Evolutionary conservation across 1,140 invertebrate species (phyloP).

Genomic region (Macrostomum lignano): DNA sequence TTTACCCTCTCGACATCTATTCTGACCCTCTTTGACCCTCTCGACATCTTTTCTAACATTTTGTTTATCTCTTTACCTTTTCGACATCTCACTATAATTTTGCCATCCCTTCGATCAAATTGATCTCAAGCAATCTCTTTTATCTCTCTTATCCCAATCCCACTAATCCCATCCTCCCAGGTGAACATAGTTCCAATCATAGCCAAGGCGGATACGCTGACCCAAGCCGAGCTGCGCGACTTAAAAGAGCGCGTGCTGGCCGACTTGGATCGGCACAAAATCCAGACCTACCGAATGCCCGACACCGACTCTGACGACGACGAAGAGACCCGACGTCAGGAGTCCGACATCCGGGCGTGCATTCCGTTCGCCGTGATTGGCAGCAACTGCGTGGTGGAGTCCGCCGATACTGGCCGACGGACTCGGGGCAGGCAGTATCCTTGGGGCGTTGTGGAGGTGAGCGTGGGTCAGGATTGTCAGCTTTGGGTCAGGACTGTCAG

Average conservation of each 20-base stretch:
- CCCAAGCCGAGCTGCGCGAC: constrained; percentile 15
- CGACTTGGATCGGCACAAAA: constrained; percentile 20
- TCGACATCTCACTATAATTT: too few species aligned
- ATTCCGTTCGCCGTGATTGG: constrained; percentile 77
- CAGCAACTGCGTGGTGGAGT: constrained; percentile 24
- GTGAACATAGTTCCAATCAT: constrained; percentile 28
- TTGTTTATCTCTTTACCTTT: too few species aligned
- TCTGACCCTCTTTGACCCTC: too few species aligned
- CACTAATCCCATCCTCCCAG: too few species aligned
- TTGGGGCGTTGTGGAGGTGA: constrained; percentile 28
- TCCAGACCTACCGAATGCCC: constrained; percentile 25
- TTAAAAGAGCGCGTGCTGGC: constrained; percentile 27
- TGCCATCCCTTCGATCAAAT: too few species aligned
- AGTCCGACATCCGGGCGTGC: constrained; percentile 6
- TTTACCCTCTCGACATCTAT: too few species aligned
- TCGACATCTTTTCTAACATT: too few species aligned
- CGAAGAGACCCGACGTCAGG: constrained; percentile 17
- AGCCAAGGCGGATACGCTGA: constrained; percentile 23
- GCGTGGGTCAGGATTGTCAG: too few species aligned
- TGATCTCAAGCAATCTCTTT: too few species aligned
- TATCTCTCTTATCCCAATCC: too few species aligned
- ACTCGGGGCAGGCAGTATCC: constrained; percentile 28
- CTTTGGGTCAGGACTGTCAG: too few species aligned
- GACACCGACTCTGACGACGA: constrained; percentile 30
- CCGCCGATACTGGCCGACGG: constrained; percentile 17